Evolutionary conservation across 2,113 vertebrate genomes (phyloP).

Genomic region (Perca flavescens): DNA sequence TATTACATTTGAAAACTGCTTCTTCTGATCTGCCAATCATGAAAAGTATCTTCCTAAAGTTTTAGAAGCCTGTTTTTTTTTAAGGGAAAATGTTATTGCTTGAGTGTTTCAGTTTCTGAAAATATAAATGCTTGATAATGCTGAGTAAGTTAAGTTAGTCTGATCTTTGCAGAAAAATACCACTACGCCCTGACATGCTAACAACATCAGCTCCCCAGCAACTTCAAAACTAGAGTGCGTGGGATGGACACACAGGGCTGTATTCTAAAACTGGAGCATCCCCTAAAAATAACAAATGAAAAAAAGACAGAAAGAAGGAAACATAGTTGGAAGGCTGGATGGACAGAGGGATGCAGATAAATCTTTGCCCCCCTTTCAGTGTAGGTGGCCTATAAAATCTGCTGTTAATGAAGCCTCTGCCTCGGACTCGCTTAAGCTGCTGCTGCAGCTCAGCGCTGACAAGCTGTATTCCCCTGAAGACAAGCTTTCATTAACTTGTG

Average conservation of each 20-base stretch:
- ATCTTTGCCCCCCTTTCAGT: slow-evolving; percentile 54
- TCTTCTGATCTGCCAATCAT: slow-evolving; percentile 39
- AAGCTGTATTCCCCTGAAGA: slow-evolving; percentile 83
- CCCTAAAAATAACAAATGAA: neutral
- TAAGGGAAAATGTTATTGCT: neutral
- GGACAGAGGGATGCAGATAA: slow-evolving; percentile 69
- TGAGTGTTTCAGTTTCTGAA: neutral
- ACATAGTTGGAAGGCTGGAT: neutral
- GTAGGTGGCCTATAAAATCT: slow-evolving; percentile 79
- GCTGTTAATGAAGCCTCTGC: slow-evolving; percentile 75
- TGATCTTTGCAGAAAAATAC: neutral
- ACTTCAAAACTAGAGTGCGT: neutral
- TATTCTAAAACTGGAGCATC: slow-evolving; percentile 14
- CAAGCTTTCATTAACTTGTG: slow-evolving; percentile 85
- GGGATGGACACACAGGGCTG: neutral
- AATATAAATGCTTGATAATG: neutral
- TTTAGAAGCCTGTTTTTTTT: neutral
- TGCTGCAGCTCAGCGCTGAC: slow-evolving; percentile 74
- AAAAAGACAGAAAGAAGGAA: slow-evolving; percentile 19
- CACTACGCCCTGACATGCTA: neutral
- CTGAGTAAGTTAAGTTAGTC: neutral
- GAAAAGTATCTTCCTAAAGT: slow-evolving; percentile 33
- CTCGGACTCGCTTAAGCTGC: slow-evolving; percentile 76
- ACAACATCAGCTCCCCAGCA: neutral
- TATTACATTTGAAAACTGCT: slow-evolving; percentile 50